Base-by-base conservation (phyloP, 2,797 vertebrate genomes). In the Muraenolepis orangiensis region DNA sequence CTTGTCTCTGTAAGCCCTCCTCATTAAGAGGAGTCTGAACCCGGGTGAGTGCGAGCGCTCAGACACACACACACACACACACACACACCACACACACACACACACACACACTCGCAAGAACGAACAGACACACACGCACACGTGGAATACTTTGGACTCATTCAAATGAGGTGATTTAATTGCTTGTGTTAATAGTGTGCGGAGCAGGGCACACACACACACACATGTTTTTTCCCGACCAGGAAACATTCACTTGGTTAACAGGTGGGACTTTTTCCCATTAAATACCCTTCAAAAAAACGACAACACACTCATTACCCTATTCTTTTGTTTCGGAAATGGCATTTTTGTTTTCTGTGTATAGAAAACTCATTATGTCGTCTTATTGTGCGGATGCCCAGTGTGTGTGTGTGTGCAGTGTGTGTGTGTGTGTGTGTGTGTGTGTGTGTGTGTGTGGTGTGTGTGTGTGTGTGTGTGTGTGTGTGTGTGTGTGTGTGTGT, bases 11-110 rank as follows among this genome's bases (percentile, higher is more conserved):
- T 93, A 94, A 93, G 90, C 93, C 88, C 90, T n/a, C 89, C 93
- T 93, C 93, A 94, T 94, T 94, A 94, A 92, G 92, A 90, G 90
- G 89, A 91, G 89, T 92, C 90, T 90, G 92, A 92, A 89, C 81
- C 57, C 88, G 89, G 89, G 80, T 80, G 75, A 88, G 89, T 85
- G 89, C 80, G 81, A 87, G 84, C 82, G 77, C 84, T 81, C 84
- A 84, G 81, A 80, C 85, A 87, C 79, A 82, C 66, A 78, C 36
- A 82, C 40, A 70, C 72, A 72, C 36, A 23, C 61, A 66, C 34
- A 32, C 40, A 42, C 40, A 42, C 36, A 38, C 36, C 42, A 18
- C 42, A 46, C 42, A 18, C 42, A 18, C 42, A 18, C 80, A 79
- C 77, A 66, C 64, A 74, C 77, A 76, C 76, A 72, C 79, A 68